These are phyloP conservation scores for Condylura cristata DNA, from an alignment of 2,113 vertebrate species.

Conservation along the genomic window DNA sequence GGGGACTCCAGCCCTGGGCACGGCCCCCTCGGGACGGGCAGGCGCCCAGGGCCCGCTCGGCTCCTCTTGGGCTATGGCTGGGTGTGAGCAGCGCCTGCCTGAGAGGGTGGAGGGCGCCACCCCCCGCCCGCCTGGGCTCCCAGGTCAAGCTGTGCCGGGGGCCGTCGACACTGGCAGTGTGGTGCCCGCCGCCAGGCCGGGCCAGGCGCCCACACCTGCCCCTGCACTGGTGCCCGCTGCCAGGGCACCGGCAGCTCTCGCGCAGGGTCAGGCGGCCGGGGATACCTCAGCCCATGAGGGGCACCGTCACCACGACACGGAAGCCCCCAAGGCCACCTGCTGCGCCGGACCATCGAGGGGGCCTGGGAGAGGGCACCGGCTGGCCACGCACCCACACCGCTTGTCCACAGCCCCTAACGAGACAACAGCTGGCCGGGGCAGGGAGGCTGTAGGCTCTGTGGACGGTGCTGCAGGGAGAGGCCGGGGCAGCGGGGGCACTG, in stretches of 20 bases:
- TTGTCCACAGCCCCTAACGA: background rate
- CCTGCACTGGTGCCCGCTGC: no score
- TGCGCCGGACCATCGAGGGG: rapidly evolving
- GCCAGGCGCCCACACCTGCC: background rate
- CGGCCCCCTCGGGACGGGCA: no score
- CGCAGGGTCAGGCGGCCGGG: no score
- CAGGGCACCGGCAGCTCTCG: no score
- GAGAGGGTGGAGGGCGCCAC: background rate
- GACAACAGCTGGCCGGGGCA: background rate
- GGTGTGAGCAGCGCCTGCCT: rapidly evolving
- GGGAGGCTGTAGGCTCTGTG: background rate
- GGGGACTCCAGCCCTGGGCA: rapidly evolving
- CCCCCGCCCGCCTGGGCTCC: background rate
- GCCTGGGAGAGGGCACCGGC: rapidly evolving
- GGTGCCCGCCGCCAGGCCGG: no score
- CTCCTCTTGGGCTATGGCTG: no score
- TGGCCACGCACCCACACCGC: rapidly evolving
- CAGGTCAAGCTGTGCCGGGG: background rate
- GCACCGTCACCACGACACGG: no score
- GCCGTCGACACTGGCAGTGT: rapidly evolving
- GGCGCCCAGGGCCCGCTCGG: no score
- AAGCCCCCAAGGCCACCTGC: no score
- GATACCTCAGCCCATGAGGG: no score
- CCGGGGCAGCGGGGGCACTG: no score
- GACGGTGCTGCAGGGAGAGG: background rate